phyloP scores from a whole-genome alignment of 2,888 invertebrate genomes.

The Drosophila nr. medialis region DNA sequence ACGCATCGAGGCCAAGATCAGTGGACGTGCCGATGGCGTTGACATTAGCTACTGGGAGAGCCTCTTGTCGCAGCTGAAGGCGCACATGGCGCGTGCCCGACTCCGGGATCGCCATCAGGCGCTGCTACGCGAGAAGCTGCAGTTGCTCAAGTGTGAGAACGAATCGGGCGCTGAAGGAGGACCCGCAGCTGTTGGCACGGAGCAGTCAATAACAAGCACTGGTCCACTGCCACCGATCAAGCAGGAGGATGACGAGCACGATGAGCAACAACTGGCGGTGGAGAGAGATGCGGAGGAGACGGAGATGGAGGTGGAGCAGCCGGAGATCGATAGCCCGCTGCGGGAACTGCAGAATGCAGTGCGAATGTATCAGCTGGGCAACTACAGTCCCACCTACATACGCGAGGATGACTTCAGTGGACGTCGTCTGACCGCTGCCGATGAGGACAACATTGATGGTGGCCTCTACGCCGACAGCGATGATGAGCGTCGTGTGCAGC shows the following conservation, averaged over 20 bases:
- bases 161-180: constrained; percentile 83
- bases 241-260: constrained; percentile 14
- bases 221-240: background rate
- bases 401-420: constrained; percentile 66
- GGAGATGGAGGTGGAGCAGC: constrained; percentile 70
- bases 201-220: background rate
- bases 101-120: constrained; percentile 96
- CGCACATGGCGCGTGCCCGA: constrained; percentile 96
- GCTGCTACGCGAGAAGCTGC: constrained; percentile 94
- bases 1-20: constrained; percentile 94
- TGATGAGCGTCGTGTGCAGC: constrained; percentile 57
- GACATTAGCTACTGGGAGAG: constrained; percentile 99
- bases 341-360: constrained; percentile 47
- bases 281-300: background rate
- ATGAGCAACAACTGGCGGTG: constrained; percentile 60
- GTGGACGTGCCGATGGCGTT: constrained; percentile 93
- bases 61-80: constrained; percentile 96
- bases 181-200: background rate
- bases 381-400: constrained; percentile 93
- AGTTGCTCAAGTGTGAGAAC: constrained; percentile 94
- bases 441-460: constrained; percentile 63
- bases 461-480: constrained; percentile 61
- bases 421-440: constrained; percentile 32
- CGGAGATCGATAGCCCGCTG: constrained; percentile 47
- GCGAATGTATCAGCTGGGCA: constrained; percentile 90